Conservation (phyloP, 2,113 vertebrate genomes). For the Trichomycterus rosablanca region DNA sequence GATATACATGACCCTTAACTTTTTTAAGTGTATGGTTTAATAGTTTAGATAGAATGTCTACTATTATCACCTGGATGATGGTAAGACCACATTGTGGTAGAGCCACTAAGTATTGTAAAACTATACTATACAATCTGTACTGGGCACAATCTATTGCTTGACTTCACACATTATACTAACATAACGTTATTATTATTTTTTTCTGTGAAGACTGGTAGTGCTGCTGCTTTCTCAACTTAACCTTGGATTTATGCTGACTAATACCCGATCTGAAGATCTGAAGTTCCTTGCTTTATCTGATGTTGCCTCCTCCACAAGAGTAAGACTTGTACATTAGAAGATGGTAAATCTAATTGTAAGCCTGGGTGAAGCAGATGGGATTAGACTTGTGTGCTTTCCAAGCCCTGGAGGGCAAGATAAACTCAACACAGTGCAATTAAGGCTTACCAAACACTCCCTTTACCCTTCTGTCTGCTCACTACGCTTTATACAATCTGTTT, state of each 20-base stretch:
- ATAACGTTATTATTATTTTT: too few relatives aligned
- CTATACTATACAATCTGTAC: too few relatives aligned
- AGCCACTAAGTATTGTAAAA: too few relatives aligned
- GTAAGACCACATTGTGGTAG: too few relatives aligned
- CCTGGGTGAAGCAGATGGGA: conserved; percentile 30
- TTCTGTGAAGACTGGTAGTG: too few relatives aligned
- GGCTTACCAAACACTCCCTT: conserved; percentile 4
- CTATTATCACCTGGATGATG: too few relatives aligned
- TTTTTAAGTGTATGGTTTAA: too few relatives aligned
- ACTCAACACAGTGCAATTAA: not conserved
- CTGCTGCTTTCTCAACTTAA: not conserved
- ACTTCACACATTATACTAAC: too few relatives aligned
- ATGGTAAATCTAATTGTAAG: conserved; percentile 26
- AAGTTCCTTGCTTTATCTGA: conserved; percentile 17
- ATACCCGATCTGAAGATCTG: not conserved
- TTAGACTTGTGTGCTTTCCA: conserved; percentile 20
- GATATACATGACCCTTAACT: too few relatives aligned
- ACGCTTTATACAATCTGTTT: too few relatives aligned
- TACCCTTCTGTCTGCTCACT: not conserved
- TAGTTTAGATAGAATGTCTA: too few relatives aligned
- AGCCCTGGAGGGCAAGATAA: not conserved
- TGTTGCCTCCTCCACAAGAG: conserved; percentile 4
- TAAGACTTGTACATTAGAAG: conserved; percentile 17
- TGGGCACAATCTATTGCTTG: too few relatives aligned
- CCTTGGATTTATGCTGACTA: not conserved